Base-by-base conservation (phyloP, 2,113 vertebrate species). In the Dasyprocta punctata region DNA sequence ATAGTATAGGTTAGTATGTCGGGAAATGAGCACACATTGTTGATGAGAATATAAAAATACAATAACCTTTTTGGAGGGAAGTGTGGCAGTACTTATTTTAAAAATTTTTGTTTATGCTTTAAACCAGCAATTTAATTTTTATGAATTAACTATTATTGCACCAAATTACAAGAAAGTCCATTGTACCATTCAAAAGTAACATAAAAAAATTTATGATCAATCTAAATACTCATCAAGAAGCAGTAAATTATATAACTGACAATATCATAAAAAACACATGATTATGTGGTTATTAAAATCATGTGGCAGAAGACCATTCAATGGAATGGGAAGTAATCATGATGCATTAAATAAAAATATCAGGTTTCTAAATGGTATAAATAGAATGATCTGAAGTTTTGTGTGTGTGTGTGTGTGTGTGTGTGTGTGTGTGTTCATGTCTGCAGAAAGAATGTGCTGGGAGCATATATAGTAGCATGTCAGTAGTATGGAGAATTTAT, bases 201-300 rank as follows among this genome's bases (percentile, higher is more conserved):
- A 90, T 47, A 86, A 73, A 22, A 95, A 93, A n/a, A 87, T 26
- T 80, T 95, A 80, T 81, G 54, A 91, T 71, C 12, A 94, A 69
- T 92, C 30, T 89, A 95, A 97, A 94, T 97, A 87, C 77, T 93
- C 54, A 95, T 83, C 52, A 94, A 85, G 69, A 85, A 36, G 28
- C 30, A 5, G 77, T 47, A 92, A 75, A 88, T 87, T 86, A 82
- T 82, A 77, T 94, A 91, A 69, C 28, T 85, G n/a, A 52, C 47
- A 14, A 77, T 89, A 26, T 41, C 87, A 92, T 89, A 95, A 90
- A 95, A 85, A 94, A 92, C 75, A 95, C 3, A 95, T 60, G 78
- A 95, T 92, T 90, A 69, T 73, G 67, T 38, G n/a, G 36, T 14
- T 89, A 83, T 78, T 91, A 94, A 95, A 84, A 85, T 92, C 19